phyloP scores from a whole-genome alignment of 2,888 invertebrate species.

The Atrina japonica region DNA sequence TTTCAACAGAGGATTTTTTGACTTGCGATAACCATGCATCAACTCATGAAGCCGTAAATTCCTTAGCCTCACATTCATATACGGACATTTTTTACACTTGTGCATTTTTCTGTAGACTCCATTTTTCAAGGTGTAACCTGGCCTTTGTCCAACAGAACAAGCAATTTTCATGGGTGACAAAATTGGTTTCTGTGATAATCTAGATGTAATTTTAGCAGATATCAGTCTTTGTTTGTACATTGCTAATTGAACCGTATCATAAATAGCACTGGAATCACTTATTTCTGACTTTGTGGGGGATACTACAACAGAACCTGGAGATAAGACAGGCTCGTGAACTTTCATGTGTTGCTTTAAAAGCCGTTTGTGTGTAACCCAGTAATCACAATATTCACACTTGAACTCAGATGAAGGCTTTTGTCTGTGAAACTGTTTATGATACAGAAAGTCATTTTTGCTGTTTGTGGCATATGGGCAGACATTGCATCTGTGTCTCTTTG shows the following conservation, averaged over 20 bases:
- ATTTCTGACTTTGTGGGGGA: constrained; percentile 74
- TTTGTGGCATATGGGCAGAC: constrained; percentile 92
- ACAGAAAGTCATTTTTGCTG: constrained; percentile 91
- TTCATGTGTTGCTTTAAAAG: constrained; percentile 91
- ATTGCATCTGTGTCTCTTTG: constrained; percentile 87
- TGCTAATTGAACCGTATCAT: constrained; percentile 74
- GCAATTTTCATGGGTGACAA: constrained; percentile 73
- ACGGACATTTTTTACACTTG: constrained; percentile 92
- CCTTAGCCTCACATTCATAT: constrained; percentile 89
- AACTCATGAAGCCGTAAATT: constrained; percentile 92
- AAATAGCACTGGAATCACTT: constrained; percentile 65
- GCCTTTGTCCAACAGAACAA: constrained; percentile 64
- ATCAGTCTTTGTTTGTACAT: constrained; percentile 77
- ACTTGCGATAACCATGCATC: constrained; percentile 85
- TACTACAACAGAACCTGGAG: constrained; percentile 40
- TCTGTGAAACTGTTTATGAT: constrained; percentile 92
- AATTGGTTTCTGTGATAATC: constrained; percentile 68
- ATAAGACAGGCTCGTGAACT: constrained; percentile 83
- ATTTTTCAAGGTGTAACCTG: constrained; percentile 72
- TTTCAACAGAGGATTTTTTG: constrained; percentile 80
- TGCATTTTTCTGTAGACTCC: constrained; percentile 86
- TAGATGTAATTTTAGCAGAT: constrained; percentile 73
- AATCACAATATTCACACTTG: constrained; percentile 91
- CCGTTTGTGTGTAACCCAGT: constrained; percentile 89
- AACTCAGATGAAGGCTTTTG: constrained; percentile 87